Evolutionary conservation across 2,113 vertebrate genomes (phyloP).

Genomic region (Hemiprocne comata): DNA sequence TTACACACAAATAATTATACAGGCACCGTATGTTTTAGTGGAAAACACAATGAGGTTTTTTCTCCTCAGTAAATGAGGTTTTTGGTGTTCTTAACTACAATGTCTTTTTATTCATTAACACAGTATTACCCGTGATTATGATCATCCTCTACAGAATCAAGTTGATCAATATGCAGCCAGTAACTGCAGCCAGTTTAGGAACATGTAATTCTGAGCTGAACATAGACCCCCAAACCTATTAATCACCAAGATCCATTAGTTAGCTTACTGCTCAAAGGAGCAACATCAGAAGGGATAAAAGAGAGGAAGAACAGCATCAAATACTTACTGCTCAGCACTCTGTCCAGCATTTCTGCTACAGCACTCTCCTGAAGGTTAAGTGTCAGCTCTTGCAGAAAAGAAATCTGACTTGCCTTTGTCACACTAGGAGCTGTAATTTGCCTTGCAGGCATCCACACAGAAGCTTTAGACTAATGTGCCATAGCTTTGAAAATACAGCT

Average conservation of each 20-base stretch:
- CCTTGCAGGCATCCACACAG: slow-evolving; percentile 34
- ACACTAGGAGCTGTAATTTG: slow-evolving; percentile 43
- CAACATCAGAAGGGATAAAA: slow-evolving; percentile 9
- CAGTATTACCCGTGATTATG: neutral
- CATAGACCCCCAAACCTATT: neutral
- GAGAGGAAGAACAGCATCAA: neutral
- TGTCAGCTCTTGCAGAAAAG: slow-evolving; percentile 40
- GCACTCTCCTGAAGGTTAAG: slow-evolving; percentile 29
- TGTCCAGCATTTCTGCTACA: slow-evolving; percentile 22
- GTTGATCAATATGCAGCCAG: neutral
- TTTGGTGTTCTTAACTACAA: neutral
- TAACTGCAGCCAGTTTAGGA: neutral
- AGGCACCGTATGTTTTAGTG: neutral
- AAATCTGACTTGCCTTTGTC: slow-evolving; percentile 58
- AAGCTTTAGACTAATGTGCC: slow-evolving; percentile 31
- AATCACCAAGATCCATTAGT: neutral
- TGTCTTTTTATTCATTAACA: neutral
- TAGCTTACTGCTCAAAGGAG: neutral
- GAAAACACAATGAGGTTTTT: neutral
- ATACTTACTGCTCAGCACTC: slow-evolving; percentile 21
- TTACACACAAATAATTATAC: neutral
- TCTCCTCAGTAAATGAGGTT: neutral
- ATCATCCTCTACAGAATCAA: neutral
- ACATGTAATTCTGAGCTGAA: neutral
- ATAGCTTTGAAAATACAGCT: slow-evolving; percentile 16